Evolutionary conservation across 2,113 vertebrate species (phyloP), one percentile per base, ranked within the genome.

Genomic region (Silurus glanis): DNA sequence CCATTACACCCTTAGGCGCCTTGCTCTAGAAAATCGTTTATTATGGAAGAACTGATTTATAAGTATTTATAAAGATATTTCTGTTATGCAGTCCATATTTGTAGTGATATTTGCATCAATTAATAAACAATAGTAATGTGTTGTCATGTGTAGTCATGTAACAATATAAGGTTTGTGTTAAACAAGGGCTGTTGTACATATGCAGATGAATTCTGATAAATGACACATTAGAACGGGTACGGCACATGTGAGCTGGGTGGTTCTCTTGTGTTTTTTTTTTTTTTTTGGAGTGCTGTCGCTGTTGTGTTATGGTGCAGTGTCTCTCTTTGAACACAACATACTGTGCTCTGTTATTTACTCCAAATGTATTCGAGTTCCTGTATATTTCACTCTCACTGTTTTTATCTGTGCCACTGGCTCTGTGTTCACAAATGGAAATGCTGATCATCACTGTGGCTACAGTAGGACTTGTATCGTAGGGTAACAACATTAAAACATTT

Each of bases 181-280:
- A 25, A 45, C 37, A 14, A 37, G 69, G 17, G 21, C 19, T 37
- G 49, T 72, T 59, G 16, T 19, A 85, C 78, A 64, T 25, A 59
- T 71, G n/a, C 51, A 51, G 19, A 67, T 59, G 23, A 45, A 51
- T 53, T 17, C 58, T 19, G 19, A 78, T 9, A 21, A 66, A 51
- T 58, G 6, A n/a, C 13, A 14, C 51, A 7, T 81, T 55, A 64
- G 83, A 59, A 62, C 55, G 13, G 78, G 28, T 81, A 81, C 12
- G 89, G 86, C 89, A 93, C 93, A 89, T 93, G 89, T 92, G 92
- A 91, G 93, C 93, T 91, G 91, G 92, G 90, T 78, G 28, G 79
- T 90, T 85, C 86, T 90, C 83, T 90, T 85, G 58, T 86, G 37
- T 37, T 37, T 37, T 2, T 37, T 37, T 37, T 37, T 37, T 37